Evolutionary conservation across 2,888 invertebrate species (phyloP).

Genomic region (Catocala sponsa): DNA sequence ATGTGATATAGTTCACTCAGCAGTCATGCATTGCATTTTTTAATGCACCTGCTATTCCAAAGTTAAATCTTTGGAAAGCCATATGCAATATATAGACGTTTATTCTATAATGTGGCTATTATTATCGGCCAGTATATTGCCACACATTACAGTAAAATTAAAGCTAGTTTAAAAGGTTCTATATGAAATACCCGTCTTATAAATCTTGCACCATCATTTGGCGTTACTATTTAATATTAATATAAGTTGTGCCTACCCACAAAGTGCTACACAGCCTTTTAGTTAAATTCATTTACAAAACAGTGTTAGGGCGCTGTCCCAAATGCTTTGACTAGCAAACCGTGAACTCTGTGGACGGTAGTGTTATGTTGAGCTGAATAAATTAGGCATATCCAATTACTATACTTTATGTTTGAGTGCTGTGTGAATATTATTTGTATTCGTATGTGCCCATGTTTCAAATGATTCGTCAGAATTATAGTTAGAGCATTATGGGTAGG

Average conservation of each 20-base stretch:
- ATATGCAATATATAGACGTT: too few relatives aligned
- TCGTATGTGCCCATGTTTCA: neutral
- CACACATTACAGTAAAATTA: too few relatives aligned
- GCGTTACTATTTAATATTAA: neutral
- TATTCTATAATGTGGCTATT: too few relatives aligned
- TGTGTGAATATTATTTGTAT: neutral
- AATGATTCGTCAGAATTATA: neutral
- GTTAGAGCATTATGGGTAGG: too few relatives aligned
- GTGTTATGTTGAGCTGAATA: constrained; percentile 8
- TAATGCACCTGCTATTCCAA: too few relatives aligned
- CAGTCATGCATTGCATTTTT: too few relatives aligned
- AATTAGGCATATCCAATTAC: constrained; percentile 28
- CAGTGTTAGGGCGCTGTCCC: constrained; percentile 9
- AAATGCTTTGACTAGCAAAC: constrained; percentile 24
- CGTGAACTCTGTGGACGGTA: constrained; percentile 20
- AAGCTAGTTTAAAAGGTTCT: too few relatives aligned
- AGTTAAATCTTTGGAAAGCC: too few relatives aligned
- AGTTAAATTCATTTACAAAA: constrained; percentile 17
- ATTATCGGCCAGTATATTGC: too few relatives aligned
- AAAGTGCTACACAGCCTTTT: neutral
- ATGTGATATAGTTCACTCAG: too few relatives aligned
- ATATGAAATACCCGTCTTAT: too few relatives aligned
- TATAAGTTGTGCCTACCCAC: neutral
- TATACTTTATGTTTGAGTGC: constrained; percentile 13
- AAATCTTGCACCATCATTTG: too few relatives aligned